Evolutionary conservation across 2,888 invertebrate genomes (phyloP).

Genomic region (Protophormia terraenovae): DNA sequence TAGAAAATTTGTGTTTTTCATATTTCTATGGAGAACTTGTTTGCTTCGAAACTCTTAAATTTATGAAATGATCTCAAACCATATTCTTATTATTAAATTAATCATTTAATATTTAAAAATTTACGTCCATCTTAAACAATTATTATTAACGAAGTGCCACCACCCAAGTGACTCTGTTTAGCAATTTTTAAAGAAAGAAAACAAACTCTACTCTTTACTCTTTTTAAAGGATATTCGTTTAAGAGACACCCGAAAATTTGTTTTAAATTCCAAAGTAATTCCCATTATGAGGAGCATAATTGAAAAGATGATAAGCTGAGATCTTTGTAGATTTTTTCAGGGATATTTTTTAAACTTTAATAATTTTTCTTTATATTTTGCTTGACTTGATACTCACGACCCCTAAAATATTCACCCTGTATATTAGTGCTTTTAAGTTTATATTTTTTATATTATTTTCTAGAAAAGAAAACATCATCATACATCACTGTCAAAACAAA

Average conservation of each 20-base stretch:
- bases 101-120: constrained; percentile 4
- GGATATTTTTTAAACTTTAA: not conserved
- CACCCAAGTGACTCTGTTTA: constrained; percentile 30
- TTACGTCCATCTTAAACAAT: constrained; percentile 26
- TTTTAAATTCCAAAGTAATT: too few relatives aligned
- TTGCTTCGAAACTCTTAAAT: too few relatives aligned
- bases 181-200: constrained; percentile 11
- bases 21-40: too few relatives aligned
- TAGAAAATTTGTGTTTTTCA: not conserved
- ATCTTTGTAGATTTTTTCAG: too few relatives aligned
- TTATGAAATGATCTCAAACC: not conserved
- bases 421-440: not conserved
- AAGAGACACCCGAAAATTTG: too few relatives aligned
- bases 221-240: not conserved
- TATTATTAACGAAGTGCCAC: constrained; percentile 32
- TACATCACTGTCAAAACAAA: constrained; percentile 67
- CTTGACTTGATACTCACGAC: too few relatives aligned
- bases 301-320: too few relatives aligned
- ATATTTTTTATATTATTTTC: not conserved
- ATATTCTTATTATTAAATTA: not conserved
- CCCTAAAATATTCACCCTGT: constrained; percentile 7
- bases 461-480: constrained; percentile 57
- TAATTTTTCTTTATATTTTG: not conserved
- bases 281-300: too few relatives aligned
- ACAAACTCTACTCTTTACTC: not conserved